Evolutionary conservation across 2,888 invertebrate species (phyloP).

Genomic region (Ernsta delagoae): DNA sequence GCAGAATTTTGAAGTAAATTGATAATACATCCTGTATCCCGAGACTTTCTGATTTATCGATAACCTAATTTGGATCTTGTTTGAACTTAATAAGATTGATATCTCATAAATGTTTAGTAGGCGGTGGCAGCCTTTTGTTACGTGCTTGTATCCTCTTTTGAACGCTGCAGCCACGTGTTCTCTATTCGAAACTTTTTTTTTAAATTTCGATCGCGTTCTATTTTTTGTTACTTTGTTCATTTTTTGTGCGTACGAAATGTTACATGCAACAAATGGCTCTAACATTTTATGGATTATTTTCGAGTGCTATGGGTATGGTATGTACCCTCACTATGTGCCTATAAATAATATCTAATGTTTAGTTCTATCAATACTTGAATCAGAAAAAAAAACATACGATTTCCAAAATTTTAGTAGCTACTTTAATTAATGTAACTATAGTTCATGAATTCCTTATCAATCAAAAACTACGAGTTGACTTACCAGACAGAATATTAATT

Average conservation of each 20-base stretch:
- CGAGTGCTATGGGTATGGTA: constrained; percentile 14
- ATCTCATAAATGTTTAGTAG: constrained; percentile 20
- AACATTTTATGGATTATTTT: constrained; percentile 37
- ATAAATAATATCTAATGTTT: neutral
- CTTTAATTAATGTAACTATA: too few species aligned
- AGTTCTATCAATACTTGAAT: neutral
- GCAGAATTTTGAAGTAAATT: constrained; percentile 29
- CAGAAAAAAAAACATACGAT: too few species aligned
- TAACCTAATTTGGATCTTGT: constrained; percentile 31
- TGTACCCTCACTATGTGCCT: too few species aligned
- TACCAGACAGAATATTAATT: constrained; percentile 16
- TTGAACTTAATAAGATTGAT: constrained; percentile 33
- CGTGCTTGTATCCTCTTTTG: constrained; percentile 18
- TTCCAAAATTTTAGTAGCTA: too few species aligned
- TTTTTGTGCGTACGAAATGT: constrained; percentile 59
- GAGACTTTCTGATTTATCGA: neutral
- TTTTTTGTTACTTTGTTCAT: constrained; percentile 54
- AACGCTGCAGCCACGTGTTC: constrained; percentile 38
- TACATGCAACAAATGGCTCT: constrained; percentile 46
- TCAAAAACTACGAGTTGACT: neutral
- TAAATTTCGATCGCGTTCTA: constrained; percentile 46
- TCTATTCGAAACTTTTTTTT: constrained; percentile 34
- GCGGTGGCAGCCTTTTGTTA: constrained; percentile 15
- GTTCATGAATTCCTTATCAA: neutral
- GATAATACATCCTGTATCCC: constrained; percentile 21